Base-by-base conservation (phyloP, 2,797 vertebrate genomes). In the Eupleurogrammus muticus region DNA sequence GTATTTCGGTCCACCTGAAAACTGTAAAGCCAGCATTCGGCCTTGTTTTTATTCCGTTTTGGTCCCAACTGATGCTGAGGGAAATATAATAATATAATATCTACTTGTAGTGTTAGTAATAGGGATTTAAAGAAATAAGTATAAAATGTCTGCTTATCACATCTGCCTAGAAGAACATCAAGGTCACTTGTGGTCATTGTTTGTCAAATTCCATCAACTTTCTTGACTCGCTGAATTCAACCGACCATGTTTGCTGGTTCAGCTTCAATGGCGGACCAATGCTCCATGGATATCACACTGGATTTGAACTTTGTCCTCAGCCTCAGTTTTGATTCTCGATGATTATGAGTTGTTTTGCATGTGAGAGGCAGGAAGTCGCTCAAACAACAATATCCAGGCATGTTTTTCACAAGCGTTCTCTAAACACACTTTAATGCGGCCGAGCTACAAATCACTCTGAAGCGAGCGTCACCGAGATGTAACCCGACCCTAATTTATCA, bases 401-500 rank as follows among this genome's bases (percentile, higher is more conserved):
- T 69, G 65, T 38, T 75, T 80, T 79, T 73, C 63, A 70, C 51
- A 68, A 24, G 21, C 67, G 60, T 58, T n/a, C 65, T 73, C 59
- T 17, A 67, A 44, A 67, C 10, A 64, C 49, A 40, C 56, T 66
- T 44, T 38, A 14, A 54, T 23, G 23, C 51, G 2, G 34, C 69
- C 54, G 32, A 19, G 35, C 51, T 49, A 54, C 78, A 79, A 83
- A 73, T 63, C 66, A 79, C 72, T 77, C 79, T 73, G 80, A 84
- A 81, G 51, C 51, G 48, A 78, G 5, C 59, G 63, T 80, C 54
- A 64, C 55, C 54, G 57, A 35, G 44, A 71, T 60, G 80, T 70
- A 75, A 82, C 11, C 0, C 51, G 59, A 84, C 66, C 76, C 66
- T 81, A 58, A 89, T 85, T 79, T 61, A 77, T 85, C 77, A 71